Conservation (phyloP, 2,113 vertebrate genomes). For the Promerops cafer region DNA sequence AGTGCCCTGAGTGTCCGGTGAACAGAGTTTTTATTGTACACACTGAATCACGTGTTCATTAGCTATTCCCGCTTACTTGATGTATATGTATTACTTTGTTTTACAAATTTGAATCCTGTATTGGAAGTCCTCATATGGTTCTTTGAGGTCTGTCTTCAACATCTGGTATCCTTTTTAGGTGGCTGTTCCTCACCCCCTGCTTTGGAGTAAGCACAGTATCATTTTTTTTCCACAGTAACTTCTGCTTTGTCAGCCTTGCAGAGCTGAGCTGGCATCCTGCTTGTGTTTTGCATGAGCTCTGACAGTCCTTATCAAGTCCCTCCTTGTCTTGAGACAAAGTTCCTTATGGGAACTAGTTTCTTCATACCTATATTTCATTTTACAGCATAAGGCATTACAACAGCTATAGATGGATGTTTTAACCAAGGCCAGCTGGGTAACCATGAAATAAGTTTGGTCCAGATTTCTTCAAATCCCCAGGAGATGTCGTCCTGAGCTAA, state of each 20-base stretch:
- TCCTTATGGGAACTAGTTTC: neutral
- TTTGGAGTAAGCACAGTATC: neutral
- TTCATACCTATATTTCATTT: neutral
- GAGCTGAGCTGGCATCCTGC: neutral
- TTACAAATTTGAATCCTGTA: neutral
- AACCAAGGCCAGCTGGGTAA: neutral
- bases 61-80: neutral
- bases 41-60: neutral
- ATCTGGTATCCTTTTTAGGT: neutral
- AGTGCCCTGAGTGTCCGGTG: neutral
- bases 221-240: neutral
- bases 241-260: neutral
- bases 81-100: neutral
- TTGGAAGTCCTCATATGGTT: neutral
- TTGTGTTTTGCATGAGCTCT: neutral
- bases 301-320: neutral
- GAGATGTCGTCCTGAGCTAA: neutral
- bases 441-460: neutral
- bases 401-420: neutral
- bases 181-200: fast-evolving
- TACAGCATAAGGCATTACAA: neutral
- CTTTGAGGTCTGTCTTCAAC: neutral
- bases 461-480: no score
- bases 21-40: neutral
- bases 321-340: neutral